These are phyloP conservation scores for Gobionotothen gibberifrons DNA, from an alignment of 2,797 vertebrate genomes.

Conservation along the genomic window DNA sequence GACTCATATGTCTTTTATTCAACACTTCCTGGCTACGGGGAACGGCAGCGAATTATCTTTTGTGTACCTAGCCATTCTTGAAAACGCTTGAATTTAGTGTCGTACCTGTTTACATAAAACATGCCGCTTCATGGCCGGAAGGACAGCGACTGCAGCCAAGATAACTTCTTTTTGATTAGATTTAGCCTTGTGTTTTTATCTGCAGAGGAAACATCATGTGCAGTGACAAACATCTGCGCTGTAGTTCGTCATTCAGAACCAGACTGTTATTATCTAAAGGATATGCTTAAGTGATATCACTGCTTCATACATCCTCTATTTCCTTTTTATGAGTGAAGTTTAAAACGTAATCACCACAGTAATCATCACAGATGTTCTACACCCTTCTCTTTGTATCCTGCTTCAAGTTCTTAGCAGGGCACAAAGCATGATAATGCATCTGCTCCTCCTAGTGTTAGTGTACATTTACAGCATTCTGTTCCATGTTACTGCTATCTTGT, in stretches of 20 bases:
- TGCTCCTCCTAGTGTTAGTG: conserved; percentile 10
- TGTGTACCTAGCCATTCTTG: conserved; percentile 25
- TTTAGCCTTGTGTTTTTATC: conserved; percentile 50
- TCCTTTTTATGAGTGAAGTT: conserved; percentile 30
- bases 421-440: neutral
- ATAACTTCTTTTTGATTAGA: conserved; percentile 37
- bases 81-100: conserved; percentile 12
- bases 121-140: neutral
- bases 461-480: no score
- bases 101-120: conserved; percentile 24
- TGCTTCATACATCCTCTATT: conserved; percentile 32
- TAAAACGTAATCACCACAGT: conserved; percentile 44
- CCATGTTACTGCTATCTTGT: neutral
- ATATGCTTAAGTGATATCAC: conserved; percentile 38
- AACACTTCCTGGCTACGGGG: conserved; percentile 3
- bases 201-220: conserved; percentile 43
- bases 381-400: neutral
- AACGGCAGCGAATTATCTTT: conserved; percentile 10
- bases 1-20: conserved; percentile 11
- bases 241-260: conserved; percentile 39
- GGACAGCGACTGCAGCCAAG: conserved; percentile 4
- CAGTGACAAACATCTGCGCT: neutral
- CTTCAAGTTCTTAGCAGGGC: neutral
- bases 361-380: conserved; percentile 23
- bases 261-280: conserved; percentile 49